phyloP scores from a whole-genome alignment of 1,140 invertebrate species.

The Aradophagus sp. region DNA sequence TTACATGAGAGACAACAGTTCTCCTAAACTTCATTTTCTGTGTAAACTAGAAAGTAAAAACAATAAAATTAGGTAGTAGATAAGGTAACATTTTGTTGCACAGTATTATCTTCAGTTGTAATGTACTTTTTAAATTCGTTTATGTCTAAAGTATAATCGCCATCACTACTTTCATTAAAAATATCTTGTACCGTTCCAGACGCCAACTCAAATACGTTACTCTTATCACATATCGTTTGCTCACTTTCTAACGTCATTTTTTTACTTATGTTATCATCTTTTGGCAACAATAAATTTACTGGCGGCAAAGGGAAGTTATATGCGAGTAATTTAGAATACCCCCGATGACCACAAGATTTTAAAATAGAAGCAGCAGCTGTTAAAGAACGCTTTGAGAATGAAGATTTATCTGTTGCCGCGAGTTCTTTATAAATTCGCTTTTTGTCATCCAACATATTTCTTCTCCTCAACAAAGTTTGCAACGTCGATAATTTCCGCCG shows the following conservation, averaged over 20 bases:
- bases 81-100: too few relatives aligned
- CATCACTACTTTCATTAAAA: slow-evolving; percentile 68
- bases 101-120: slow-evolving; percentile 18
- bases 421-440: slow-evolving; percentile 59
- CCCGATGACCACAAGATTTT: slow-evolving; percentile 58
- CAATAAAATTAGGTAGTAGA: too few relatives aligned
- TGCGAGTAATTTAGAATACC: slow-evolving; percentile 63
- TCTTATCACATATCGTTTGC: too few relatives aligned
- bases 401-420: slow-evolving; percentile 41
- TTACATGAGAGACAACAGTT: too few relatives aligned
- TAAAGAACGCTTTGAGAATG: slow-evolving; percentile 60
- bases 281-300: slow-evolving; percentile 19
- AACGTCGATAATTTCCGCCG: slow-evolving; percentile 65
- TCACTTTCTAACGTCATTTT: too few relatives aligned
- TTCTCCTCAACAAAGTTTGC: slow-evolving; percentile 64
- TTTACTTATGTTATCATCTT: too few relatives aligned
- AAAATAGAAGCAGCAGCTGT: slow-evolving; percentile 59
- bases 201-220: slow-evolving; percentile 56
- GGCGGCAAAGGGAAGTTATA: slow-evolving; percentile 67
- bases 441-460: slow-evolving; percentile 59
- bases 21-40: too few relatives aligned
- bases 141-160: slow-evolving; percentile 60
- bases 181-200: slow-evolving; percentile 71
- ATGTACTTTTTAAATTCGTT: slow-evolving; percentile 42
- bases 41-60: too few relatives aligned